Base-by-base conservation (phyloP, 2,888 invertebrate species). In the Nephrocerus scutellatus region DNA sequence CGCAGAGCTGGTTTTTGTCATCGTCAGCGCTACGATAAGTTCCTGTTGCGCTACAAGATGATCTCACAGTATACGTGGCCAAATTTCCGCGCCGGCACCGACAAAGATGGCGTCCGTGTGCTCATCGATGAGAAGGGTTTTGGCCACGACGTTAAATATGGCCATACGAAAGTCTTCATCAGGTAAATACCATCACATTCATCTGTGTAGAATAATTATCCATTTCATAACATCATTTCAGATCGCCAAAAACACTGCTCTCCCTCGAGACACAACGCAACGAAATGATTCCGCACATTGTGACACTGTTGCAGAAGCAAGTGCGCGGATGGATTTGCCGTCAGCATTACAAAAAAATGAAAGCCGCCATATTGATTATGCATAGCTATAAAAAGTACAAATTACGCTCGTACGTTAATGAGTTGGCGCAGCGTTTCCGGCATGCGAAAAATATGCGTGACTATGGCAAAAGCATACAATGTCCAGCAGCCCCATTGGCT, bases 1-100 rank as follows among this genome's bases (percentile, higher is more conserved):
- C 77, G 96, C 5, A 77, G 96, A 59, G 96, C 96, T 39, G 97
- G 97, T 28, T 97, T 97, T 72, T 96, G 93, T n/a, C 84, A 89
- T 69, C 78, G 97, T 28, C 90, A 92, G 72, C 78, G 86, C 46
- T 97, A 95, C 71, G 89, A 88, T 62, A 79, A 88, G 57, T 96
- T 96, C 74, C 76, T 95, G 46, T 80, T 86, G 67, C 82, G 95
- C 44, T 97, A 97, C 75, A 97, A 97, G 74, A 91, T 96, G 88
- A 84, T 95, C 52, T 89, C 87, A 1, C 83, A 85, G 60, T 84
- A 84, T 68, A 97, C 96, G 3, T 97, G 97, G 97, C 97, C 97
- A 22, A 95, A 92, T 71, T 96, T 84, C 73, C 79, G 82, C 41
- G 79, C 82, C 5, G 81, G 80, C 36, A 72, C 70, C 36, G 84